Conservation (phyloP, 2,113 vertebrate species). For the Corydoras sp. region DNA sequence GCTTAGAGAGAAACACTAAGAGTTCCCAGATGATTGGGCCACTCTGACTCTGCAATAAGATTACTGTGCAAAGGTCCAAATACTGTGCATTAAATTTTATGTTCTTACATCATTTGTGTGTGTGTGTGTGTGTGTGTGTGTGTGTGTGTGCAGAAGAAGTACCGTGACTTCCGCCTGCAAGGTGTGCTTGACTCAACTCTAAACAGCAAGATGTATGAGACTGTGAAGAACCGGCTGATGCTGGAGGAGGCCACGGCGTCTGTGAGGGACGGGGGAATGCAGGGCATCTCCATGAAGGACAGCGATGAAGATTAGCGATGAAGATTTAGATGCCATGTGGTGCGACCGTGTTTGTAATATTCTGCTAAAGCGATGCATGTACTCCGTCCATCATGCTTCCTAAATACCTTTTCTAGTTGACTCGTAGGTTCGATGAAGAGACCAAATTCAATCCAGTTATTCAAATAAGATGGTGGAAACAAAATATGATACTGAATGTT, state of each 20-base stretch:
- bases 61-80: too few relatives aligned
- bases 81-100: too few relatives aligned
- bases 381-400: conserved; percentile 73
- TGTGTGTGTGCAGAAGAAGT: conserved; percentile 79
- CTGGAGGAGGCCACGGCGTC: conserved; percentile 93
- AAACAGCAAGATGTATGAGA: conserved; percentile 98
- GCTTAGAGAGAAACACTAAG: too few relatives aligned
- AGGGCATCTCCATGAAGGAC: conserved; percentile 97
- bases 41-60: too few relatives aligned
- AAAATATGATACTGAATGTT: conserved; percentile 22
- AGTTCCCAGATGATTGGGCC: too few relatives aligned
- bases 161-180: conserved; percentile 96
- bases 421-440: conserved; percentile 64
- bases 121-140: too few relatives aligned
- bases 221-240: conserved; percentile 89
- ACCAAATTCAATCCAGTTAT: conserved; percentile 58
- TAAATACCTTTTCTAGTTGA: conserved; percentile 70
- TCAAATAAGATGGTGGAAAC: conserved; percentile 7
- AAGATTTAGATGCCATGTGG: conserved; percentile 59
- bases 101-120: too few relatives aligned
- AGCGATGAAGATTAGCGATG: conserved; percentile 76
- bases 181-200: conserved; percentile 98
- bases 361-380: conserved; percentile 77
- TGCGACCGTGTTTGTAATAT: conserved; percentile 44
- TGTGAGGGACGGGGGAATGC: conserved; percentile 89